Conservation (phyloP, 2,113 vertebrate genomes). For the Nothoprocta perdicaria region DNA sequence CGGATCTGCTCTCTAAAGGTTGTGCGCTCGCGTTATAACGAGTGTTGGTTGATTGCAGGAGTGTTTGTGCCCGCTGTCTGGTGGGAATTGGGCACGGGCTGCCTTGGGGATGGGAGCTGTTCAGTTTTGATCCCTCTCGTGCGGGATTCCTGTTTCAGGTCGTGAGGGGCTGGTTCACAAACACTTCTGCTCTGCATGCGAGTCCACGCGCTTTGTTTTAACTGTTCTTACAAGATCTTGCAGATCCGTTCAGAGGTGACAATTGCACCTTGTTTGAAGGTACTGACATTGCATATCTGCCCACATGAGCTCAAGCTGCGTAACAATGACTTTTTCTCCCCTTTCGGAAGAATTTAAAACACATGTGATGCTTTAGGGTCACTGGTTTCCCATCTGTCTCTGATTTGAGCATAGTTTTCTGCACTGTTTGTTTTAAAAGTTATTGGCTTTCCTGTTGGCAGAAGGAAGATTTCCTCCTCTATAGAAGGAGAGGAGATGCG, state of each 20-base stretch:
- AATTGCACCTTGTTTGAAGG: neutral
- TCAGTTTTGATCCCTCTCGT: accelerated
- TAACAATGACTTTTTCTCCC: neutral
- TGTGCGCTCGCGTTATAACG: neutral
- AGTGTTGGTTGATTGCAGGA: neutral
- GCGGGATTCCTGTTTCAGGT: neutral
- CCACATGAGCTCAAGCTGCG: neutral
- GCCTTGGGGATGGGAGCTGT: accelerated
- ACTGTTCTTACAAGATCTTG: neutral
- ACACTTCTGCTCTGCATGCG: accelerated
- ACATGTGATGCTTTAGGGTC: neutral
- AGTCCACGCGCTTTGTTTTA: neutral
- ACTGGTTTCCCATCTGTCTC: neutral
- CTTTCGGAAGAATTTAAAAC: neutral
- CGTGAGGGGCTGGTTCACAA: neutral
- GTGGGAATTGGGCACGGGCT: neutral
- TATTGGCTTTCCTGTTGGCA: neutral
- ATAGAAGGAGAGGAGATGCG: neutral
- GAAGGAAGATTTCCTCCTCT: neutral
- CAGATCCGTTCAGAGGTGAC: neutral
- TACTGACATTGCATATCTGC: neutral
- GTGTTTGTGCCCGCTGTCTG: accelerated
- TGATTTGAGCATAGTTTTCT: neutral
- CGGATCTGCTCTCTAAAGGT: neutral
- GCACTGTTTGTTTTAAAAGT: neutral